Evolutionary conservation across 2,797 vertebrate species (phyloP).

Genomic region (Leptoclinus maculatus): DNA sequence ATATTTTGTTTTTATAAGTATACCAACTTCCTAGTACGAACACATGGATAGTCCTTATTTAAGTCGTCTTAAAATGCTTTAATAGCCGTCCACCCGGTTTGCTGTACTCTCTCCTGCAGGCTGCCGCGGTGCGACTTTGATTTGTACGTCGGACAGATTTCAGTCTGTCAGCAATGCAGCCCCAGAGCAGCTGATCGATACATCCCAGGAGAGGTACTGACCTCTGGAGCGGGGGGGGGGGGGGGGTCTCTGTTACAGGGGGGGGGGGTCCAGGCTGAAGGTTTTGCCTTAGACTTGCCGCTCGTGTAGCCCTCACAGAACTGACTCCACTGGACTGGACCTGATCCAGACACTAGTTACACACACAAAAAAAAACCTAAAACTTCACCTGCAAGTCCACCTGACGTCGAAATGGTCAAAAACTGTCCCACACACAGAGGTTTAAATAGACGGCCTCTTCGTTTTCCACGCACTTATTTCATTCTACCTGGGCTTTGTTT

Average conservation of each 20-base stretch:
- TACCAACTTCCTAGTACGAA: too few relatives aligned
- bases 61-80: too few relatives aligned
- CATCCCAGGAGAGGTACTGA: conserved; percentile 30
- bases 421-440: conserved; percentile 19
- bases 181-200: conserved; percentile 47
- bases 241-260: conserved; percentile 14
- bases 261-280: conserved; percentile 20
- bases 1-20: too few relatives aligned
- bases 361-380: not conserved
- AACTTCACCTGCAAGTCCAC: conserved; percentile 17
- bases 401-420: conserved; percentile 24
- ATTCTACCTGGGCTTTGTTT: conserved; percentile 27
- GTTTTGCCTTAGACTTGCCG: conserved; percentile 51
- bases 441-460: conserved; percentile 7
- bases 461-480: conserved; percentile 1
- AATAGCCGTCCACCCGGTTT: too few relatives aligned
- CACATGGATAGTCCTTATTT: too few relatives aligned
- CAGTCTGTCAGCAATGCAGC: conserved; percentile 30
- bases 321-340: conserved; percentile 49
- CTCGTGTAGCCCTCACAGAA: conserved; percentile 46
- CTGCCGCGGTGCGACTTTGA: not conserved
- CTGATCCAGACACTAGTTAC: conserved; percentile 34
- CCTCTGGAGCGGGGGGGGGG: conserved; percentile 21
- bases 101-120: not conserved
- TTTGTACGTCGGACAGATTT: conserved; percentile 41